Evolutionary conservation across 2,113 vertebrate species (phyloP).

Genomic region (Cricetomys ansorgei): DNA sequence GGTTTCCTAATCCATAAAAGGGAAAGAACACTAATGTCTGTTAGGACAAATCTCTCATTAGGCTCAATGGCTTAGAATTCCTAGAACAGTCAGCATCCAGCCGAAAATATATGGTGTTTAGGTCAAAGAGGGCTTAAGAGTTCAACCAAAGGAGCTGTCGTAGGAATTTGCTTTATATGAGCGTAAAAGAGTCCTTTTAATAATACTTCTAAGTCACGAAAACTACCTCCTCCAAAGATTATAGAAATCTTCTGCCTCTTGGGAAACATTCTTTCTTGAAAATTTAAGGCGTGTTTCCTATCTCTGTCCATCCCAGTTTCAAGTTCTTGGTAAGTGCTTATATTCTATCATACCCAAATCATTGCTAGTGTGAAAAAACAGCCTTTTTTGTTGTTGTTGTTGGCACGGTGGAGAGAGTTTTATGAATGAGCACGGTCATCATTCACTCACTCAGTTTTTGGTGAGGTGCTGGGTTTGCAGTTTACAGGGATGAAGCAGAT

Average conservation of each 20-base stretch:
- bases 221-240: neutral
- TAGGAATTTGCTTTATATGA: neutral
- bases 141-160: neutral
- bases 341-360: neutral
- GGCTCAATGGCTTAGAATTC: neutral
- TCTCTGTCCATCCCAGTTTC: neutral
- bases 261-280: neutral
- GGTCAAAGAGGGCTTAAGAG: neutral
- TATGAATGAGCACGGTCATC: neutral
- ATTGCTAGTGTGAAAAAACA: neutral
- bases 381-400: neutral
- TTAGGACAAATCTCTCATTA: neutral
- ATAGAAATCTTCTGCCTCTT: neutral
- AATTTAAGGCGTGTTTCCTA: neutral
- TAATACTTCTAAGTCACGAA: neutral
- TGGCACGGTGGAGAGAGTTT: neutral
- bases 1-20: neutral
- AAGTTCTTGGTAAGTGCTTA: neutral
- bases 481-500: neutral
- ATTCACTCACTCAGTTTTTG: neutral
- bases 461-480: neutral
- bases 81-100: neutral
- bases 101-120: neutral
- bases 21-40: neutral
- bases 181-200: neutral